Conservation (phyloP, 1,140 invertebrate genomes). For the Tenebrio molitor region DNA sequence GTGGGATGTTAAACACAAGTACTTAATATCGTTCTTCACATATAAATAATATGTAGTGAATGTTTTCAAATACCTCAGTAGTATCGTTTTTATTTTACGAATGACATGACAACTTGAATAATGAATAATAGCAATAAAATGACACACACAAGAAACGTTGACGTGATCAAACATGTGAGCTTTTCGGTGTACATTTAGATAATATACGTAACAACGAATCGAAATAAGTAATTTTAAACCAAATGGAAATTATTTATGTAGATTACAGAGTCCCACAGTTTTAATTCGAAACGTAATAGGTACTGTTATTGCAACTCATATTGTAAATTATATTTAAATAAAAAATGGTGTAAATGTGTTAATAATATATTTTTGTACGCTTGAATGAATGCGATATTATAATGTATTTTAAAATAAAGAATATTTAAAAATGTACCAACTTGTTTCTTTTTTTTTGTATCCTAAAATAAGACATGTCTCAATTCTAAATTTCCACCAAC, state of each 20-base stretch:
- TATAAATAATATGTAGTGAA: no score
- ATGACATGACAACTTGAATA: slow-evolving; percentile 6
- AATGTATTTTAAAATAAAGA: slow-evolving; percentile 49
- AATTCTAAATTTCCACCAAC: no score
- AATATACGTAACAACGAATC: slow-evolving; percentile 17
- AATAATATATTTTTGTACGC: slow-evolving; percentile 65
- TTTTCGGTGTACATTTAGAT: not conserved
- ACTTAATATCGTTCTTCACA: slow-evolving; percentile 1
- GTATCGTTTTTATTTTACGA: not conserved
- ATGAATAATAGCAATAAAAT: slow-evolving; percentile 31
- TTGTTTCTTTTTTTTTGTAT: no score
- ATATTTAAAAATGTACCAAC: slow-evolving; percentile 29
- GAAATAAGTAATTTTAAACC: not conserved
- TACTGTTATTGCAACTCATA: slow-evolving; percentile 44
- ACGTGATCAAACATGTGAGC: no score
- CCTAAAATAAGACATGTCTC: no score
- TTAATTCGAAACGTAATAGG: slow-evolving; percentile 16
- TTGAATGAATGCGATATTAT: slow-evolving; percentile 64
- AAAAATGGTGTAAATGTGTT: slow-evolving; percentile 61
- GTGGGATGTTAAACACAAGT: not conserved
- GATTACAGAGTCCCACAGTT: slow-evolving; percentile 16
- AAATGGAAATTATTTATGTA: not conserved
- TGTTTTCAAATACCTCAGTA: not conserved
- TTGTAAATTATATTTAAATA: slow-evolving; percentile 61
- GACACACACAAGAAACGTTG: not conserved